Base-by-base conservation (phyloP, 92 coral and sea anemone genomes). In the Umimayanthus chanpuru region DNA sequence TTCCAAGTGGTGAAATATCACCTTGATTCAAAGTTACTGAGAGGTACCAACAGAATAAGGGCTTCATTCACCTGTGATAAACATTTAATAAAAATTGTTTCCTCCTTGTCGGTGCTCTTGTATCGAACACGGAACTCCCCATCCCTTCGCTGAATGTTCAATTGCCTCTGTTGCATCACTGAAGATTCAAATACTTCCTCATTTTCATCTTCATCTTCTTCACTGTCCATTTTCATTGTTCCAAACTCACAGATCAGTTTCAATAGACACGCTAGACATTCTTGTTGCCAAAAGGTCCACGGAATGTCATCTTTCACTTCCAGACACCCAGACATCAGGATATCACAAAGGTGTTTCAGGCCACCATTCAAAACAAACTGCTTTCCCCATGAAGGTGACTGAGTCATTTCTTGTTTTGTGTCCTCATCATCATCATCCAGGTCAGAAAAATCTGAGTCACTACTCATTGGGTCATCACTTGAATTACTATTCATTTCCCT, bases 241-340 rank as follows among this genome's bases (percentile, higher is more conserved):
- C 99, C 99, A 90, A 97, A 97, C 89, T 95, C 95, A 75, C 96
- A 95, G 29, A 97, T 91, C 30, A 95, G 93, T 91, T 97, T 95
- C 80, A 97, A 77, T 70, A 95, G 70, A 73, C 91, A 96, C 0
- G 98, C 99, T 40, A 97, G 91, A 72, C 99, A 97, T 77, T 97
- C 99, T 77, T 97, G 98, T 58, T 94, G 98, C 93, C 98, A 97
- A 80, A 94, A 98, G 15, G 99, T 97, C 99, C 99, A 97, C 7
- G 92, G 75, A 39, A 88, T n/a, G 76, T 89, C 86, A 14, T 79
- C 93, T 81, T 89, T 81, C 85, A 88, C 90, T 78, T 95, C 98
- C 81, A 97, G 89, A 72, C 91, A 94, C 20, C 99, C 98, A 49
- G 96, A 92, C 91, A 97, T 94, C 16, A 97, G 91, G 23, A 93